Evolutionary conservation across 2,797 vertebrate genomes (phyloP).

Genomic region (Microcaecilia unicolor): DNA sequence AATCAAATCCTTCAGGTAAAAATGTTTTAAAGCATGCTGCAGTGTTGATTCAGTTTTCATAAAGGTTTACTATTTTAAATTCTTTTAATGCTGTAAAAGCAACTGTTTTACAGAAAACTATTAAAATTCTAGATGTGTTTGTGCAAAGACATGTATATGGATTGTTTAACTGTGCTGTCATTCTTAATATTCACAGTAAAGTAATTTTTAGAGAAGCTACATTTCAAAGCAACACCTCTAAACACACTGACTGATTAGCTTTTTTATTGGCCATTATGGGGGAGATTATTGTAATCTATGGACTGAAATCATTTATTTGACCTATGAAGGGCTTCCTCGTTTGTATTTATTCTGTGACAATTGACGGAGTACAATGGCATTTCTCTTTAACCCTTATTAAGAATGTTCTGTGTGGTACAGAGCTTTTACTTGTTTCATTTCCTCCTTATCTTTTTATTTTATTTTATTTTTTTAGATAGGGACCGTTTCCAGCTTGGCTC

Average conservation of each 20-base stretch:
- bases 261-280: conserved; percentile 72
- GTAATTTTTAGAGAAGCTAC: conserved; percentile 72
- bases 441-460: conserved; percentile 12
- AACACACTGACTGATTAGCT: conserved; percentile 76
- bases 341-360: conserved; percentile 69
- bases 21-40: too few relatives aligned
- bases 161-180: conserved; percentile 87
- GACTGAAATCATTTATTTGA: conserved; percentile 73
- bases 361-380: conserved; percentile 64
- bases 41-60: conserved; percentile 21
- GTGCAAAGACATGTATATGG: conserved; percentile 81
- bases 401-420: conserved; percentile 41
- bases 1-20: too few relatives aligned
- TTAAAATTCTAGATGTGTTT: conserved; percentile 82
- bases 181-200: conserved; percentile 90
- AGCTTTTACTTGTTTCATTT: conserved; percentile 33
- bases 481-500: conserved; percentile 93
- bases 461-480: conserved; percentile 75
- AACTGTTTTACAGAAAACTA: conserved; percentile 56
- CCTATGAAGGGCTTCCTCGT: conserved; percentile 65
- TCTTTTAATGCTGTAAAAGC: conserved; percentile 27
- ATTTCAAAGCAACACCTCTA: conserved; percentile 74
- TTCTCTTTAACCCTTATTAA: conserved; percentile 59
- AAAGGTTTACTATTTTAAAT: conserved; percentile 21
- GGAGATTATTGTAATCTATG: conserved; percentile 69